Evolutionary conservation across 2,797 vertebrate species (phyloP).

Genomic region (Tolypeutes matacus): DNA sequence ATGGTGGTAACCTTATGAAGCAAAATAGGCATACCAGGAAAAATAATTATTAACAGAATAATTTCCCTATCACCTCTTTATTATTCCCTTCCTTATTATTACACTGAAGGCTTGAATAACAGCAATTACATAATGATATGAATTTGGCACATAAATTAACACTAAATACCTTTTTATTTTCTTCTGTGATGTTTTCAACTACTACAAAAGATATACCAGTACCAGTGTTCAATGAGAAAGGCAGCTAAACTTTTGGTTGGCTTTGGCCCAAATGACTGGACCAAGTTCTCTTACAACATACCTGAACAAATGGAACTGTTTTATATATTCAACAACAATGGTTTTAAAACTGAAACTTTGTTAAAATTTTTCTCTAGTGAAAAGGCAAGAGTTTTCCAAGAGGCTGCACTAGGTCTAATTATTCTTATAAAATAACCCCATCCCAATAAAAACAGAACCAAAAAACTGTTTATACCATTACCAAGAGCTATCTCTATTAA

Average conservation of each 20-base stretch:
- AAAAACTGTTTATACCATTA: constrained; percentile 58
- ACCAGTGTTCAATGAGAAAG: constrained; percentile 82
- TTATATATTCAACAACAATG: constrained; percentile 73
- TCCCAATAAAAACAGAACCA: constrained; percentile 23
- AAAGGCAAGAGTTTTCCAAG: constrained; percentile 62
- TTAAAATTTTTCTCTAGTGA: constrained; percentile 60
- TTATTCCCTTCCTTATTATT: neutral
- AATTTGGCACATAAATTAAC: constrained; percentile 87
- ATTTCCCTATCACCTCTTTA: constrained; percentile 71
- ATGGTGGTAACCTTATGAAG: constrained; percentile 3
- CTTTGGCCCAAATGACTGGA: constrained; percentile 80
- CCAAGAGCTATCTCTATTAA: constrained; percentile 57
- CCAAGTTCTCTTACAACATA: constrained; percentile 66
- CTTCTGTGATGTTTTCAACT: constrained; percentile 51
- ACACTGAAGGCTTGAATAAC: constrained; percentile 71
- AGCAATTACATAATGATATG: constrained; percentile 76
- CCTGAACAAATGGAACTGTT: constrained; percentile 69
- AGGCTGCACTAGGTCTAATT: constrained; percentile 54
- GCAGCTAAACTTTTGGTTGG: constrained; percentile 83
- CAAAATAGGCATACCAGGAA: constrained; percentile 70
- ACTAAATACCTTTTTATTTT: constrained; percentile 81
- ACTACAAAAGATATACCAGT: constrained; percentile 77
- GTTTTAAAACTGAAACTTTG: constrained; percentile 64
- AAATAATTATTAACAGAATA: neutral
- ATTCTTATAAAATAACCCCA: neutral